Evolutionary conservation across 2,888 invertebrate genomes (phyloP), one percentile per base, ranked within the genome.

Genomic region (Hirtodrosophila alboralis): DNA sequence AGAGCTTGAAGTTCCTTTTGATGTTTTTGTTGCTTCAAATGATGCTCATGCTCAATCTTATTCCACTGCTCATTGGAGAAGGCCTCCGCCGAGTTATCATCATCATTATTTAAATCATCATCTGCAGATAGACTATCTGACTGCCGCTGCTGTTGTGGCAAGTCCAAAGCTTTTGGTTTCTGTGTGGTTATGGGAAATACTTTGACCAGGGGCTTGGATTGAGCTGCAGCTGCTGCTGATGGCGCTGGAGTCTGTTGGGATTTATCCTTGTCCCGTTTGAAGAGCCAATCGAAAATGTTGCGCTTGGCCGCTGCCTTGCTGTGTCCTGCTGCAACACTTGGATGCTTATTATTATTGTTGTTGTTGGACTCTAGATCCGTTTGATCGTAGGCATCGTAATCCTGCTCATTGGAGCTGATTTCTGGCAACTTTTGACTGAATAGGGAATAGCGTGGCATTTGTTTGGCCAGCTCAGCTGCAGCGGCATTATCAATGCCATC

Each of bases 11-110:
- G 43, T 13, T 87, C 88, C 52, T 79, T 87, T 30, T 88, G 88
- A 60, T 87, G 90, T 44, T 85, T 84, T 57, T 85, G 77, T 56
- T 88, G 85, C 51, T 72, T 77, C 48, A 87, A 63, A 31, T 84
- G 76, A 68, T 88, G 88, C 58, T 86, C 86, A 71, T 90, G 88
- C 73, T 91, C 88, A 75, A 90, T 86, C 75, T 91, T 84, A 75
- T 90, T 78, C 90, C 90, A 74, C 76, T 90, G 69, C 63, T 91
- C 84, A 64, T 90, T 70, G 73, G 91, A 71, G 78, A 90, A 64
- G 64, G 88, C 61, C 65, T 89, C 66, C 40, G 89, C 63, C 57
- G 89, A 31, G 9, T 64, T 61, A n/a, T 65, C 65, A 4, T 58
- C 41, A 0, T 54, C 44, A 9, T 54, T 40, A 3, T 3, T 3